A percentile compares a stretch with the other conserved stretches of the same genome.
These are phyloP conservation scores for Heliconius hermathena DNA, from an alignment of 1,140 invertebrate species.

Conservation along the genomic window DNA sequence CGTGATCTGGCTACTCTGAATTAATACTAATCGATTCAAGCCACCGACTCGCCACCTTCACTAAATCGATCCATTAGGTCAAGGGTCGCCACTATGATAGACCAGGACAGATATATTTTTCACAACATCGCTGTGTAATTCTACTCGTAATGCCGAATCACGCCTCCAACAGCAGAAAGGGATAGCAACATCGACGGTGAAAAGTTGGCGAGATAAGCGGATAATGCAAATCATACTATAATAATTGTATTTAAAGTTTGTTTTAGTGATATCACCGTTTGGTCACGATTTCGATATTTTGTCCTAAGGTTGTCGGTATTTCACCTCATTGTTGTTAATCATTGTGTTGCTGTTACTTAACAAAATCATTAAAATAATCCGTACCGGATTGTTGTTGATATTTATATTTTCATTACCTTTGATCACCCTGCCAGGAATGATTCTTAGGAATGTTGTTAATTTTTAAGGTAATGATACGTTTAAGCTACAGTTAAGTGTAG, in stretches of 20 bases:
- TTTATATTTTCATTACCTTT: too few relatives aligned
- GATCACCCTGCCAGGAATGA: too few relatives aligned
- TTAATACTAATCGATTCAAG: conserved; percentile 41
- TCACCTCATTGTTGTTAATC: conserved; percentile 68
- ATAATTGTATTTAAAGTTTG: conserved; percentile 56
- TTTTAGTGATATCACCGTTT: conserved; percentile 44
- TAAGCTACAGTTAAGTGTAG: too few relatives aligned
- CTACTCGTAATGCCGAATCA: conserved; percentile 74
- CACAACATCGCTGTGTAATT: conserved; percentile 62
- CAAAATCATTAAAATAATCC: conserved; percentile 49
- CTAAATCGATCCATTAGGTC: conserved; percentile 76
- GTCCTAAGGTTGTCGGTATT: conserved; percentile 63
- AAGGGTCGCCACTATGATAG: conserved; percentile 67
- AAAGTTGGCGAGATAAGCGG: conserved; percentile 62
- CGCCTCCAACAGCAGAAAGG: conserved; percentile 69
- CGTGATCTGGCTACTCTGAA: conserved; percentile 48
- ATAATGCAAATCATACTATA: conserved; percentile 69
- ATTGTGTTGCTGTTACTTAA: conserved; percentile 63
- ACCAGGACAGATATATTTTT: conserved; percentile 71
- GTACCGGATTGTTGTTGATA: not conserved
- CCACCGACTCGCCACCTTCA: conserved; percentile 68
- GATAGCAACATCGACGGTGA: conserved; percentile 72
- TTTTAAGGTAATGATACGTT: too few relatives aligned
- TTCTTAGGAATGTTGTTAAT: too few relatives aligned
- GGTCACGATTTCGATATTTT: conserved; percentile 71